phyloP scores from a whole-genome alignment of 2,888 invertebrate species.

The Tanytarsus gracilentus region DNA sequence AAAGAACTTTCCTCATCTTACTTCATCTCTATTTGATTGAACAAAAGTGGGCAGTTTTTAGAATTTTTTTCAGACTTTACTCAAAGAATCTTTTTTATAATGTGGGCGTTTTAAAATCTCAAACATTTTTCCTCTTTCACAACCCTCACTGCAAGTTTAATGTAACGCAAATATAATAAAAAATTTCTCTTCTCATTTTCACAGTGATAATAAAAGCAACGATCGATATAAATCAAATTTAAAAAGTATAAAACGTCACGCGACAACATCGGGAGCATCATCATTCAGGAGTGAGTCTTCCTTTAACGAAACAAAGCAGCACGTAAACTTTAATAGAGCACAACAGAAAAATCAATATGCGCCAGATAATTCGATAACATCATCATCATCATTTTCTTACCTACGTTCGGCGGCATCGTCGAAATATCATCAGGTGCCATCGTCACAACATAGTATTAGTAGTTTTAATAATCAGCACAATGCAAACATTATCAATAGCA shows the following conservation, averaged over 20 bases:
- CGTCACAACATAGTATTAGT: conserved; percentile 9
- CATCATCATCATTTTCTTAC: conserved; percentile 3
- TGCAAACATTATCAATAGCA: conserved; percentile 18
- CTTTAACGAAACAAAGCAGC: conserved; percentile 23
- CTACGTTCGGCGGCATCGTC: conserved; percentile 19
- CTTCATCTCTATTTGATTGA: too few species aligned
- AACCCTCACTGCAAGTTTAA: too few species aligned
- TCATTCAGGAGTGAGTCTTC: conserved; percentile 20
- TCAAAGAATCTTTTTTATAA: too few species aligned
- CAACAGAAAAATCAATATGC: conserved; percentile 21
- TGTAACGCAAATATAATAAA: too few species aligned
- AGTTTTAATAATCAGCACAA: conserved; percentile 25
- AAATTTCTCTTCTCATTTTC: too few species aligned
- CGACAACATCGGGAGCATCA: not conserved
- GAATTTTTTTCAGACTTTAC: too few species aligned
- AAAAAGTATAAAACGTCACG: conserved; percentile 23
- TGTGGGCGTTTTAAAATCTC: too few species aligned
- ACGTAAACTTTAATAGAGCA: conserved; percentile 26
- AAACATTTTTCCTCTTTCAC: too few species aligned
- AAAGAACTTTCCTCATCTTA: too few species aligned
- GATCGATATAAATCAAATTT: conserved; percentile 29
- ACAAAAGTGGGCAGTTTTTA: too few species aligned
- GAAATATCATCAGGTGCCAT: conserved; percentile 26
- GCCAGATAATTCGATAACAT: not conserved
- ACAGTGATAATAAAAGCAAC: conserved; percentile 29